Percentiles rank a stretch among this genome's conserved stretches.
Evolutionary conservation across 2,797 vertebrate species (phyloP).

Genomic region (Coendou prehensilis): DNA sequence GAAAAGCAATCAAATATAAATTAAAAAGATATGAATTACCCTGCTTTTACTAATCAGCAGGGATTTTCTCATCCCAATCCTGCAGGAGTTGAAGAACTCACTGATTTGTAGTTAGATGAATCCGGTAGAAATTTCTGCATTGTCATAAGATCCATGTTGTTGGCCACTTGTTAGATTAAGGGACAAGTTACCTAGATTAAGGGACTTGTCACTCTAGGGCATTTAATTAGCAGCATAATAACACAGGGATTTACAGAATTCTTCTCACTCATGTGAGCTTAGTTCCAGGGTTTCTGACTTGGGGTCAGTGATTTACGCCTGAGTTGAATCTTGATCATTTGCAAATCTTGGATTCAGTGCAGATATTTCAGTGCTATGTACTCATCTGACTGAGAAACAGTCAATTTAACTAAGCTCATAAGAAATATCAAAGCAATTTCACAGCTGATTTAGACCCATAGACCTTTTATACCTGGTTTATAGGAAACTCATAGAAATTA

Average conservation of each 20-base stretch:
- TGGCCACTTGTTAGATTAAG: background rate
- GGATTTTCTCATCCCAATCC: background rate
- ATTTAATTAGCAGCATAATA: slow-evolving; percentile 30
- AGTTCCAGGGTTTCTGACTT: slow-evolving; percentile 32
- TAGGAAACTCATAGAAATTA: slow-evolving; percentile 65
- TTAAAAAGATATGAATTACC: background rate
- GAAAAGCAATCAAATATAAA: background rate
- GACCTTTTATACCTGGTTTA: slow-evolving; percentile 46
- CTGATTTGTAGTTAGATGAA: background rate
- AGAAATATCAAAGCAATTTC: slow-evolving; percentile 84
- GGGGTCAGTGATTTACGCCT: background rate
- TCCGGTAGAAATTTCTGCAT: background rate
- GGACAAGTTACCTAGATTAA: background rate
- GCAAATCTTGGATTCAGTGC: slow-evolving; percentile 54
- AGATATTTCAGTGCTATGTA: slow-evolving; percentile 55
- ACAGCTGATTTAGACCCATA: slow-evolving; percentile 74
- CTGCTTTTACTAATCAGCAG: background rate
- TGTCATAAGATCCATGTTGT: background rate
- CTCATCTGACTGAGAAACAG: slow-evolving; percentile 80
- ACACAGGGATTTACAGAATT: background rate
- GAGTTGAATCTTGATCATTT: slow-evolving; percentile 19
- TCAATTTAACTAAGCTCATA: slow-evolving; percentile 80
- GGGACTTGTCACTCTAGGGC: background rate
- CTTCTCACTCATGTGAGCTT: background rate
- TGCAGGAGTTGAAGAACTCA: background rate